phyloP scores from a whole-genome alignment of 2,888 invertebrate species.

The Thyatira batis region DNA sequence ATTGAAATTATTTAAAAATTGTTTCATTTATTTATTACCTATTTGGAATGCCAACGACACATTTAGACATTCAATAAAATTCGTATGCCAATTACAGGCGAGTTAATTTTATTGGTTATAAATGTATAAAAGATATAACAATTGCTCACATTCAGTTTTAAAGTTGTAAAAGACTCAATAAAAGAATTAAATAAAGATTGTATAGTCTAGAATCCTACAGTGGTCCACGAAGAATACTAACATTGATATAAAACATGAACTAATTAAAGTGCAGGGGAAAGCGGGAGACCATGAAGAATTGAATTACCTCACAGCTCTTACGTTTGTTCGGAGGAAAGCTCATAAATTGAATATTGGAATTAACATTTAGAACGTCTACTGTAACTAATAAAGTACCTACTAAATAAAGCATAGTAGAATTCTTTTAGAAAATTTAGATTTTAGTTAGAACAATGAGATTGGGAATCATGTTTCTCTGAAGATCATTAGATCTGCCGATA shows the following conservation, averaged over 20 bases:
- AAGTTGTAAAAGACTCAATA: no score
- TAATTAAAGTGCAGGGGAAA: slow-evolving; percentile 25
- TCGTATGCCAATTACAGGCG: no score
- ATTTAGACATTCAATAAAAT: no score
- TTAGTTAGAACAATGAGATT: no score
- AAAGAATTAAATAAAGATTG: neutral
- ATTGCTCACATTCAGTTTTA: no score
- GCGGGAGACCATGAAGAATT: slow-evolving; percentile 22
- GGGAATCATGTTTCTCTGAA: no score
- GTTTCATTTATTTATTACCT: no score
- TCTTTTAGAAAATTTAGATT: neutral
- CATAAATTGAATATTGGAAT: slow-evolving; percentile 24
- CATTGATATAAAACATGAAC: slow-evolving; percentile 22
- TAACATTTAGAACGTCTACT: slow-evolving; percentile 13
- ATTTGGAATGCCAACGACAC: no score
- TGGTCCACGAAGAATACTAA: neutral
- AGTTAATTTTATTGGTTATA: no score
- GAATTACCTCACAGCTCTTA: slow-evolving; percentile 27
- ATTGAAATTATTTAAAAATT: no score
- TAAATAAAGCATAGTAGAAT: neutral
- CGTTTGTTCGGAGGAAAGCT: slow-evolving; percentile 4
- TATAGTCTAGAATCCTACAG: neutral
- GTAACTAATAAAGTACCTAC: slow-evolving; percentile 15
- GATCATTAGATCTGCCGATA: no score
- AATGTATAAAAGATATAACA: no score